A percentile compares a stretch with the other conserved stretches of the same genome.
phyloP scores from a whole-genome alignment of 2,797 vertebrate species.

The Astyanax mexicanus region DNA sequence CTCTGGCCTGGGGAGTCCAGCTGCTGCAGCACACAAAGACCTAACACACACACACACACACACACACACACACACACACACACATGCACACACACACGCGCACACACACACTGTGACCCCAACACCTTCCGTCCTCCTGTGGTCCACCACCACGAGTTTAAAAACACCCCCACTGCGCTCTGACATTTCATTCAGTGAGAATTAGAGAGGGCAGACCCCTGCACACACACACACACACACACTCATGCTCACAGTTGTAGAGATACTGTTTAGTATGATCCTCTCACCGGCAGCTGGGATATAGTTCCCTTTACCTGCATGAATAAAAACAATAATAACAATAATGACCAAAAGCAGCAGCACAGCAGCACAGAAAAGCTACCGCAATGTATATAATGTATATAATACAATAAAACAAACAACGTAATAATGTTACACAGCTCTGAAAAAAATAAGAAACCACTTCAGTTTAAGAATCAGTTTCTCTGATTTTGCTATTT shows the following conservation, averaged over 20 bases:
- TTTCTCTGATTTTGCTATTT: no score
- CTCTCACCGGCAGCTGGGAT: background rate
- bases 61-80: constrained; percentile 23
- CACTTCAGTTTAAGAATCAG: no score
- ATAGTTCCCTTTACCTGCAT: constrained; percentile 10
- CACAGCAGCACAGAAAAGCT: no score
- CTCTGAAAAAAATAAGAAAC: no score
- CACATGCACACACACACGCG: constrained; percentile 25
- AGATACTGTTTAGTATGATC: background rate
- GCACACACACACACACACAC: constrained; percentile 36
- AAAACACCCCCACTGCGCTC: constrained; percentile 50
- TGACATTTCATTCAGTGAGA: constrained; percentile 62
- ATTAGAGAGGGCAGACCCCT: constrained; percentile 53
- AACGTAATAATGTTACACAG: no score
- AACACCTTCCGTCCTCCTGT: constrained; percentile 39
- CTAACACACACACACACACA: constrained; percentile 25
- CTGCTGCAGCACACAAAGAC: constrained; percentile 53
- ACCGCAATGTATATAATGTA: no score
- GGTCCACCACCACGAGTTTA: constrained; percentile 48
- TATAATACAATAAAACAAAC: no score
- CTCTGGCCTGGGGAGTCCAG: constrained; percentile 47
- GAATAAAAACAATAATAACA: background rate
- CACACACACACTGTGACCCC: constrained; percentile 47
- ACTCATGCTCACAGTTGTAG: constrained; percentile 2
- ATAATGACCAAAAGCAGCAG: background rate